phyloP scores from a whole-genome alignment of 1,140 invertebrate genomes.

The Drosophila kohkoa region DNA sequence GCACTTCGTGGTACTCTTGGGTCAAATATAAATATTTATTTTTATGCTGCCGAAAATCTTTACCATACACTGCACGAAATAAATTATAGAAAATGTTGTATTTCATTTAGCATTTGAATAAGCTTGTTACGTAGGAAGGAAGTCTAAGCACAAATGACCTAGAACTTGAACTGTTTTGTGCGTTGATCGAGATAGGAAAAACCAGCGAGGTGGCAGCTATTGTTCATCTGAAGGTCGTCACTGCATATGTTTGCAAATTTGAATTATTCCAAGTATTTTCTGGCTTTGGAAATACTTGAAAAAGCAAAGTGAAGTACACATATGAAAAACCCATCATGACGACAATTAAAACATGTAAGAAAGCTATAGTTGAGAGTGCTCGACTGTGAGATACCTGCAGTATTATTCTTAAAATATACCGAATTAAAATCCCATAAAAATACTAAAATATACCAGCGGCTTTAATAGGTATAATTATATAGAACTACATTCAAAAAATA shows the following conservation, averaged over 20 bases:
- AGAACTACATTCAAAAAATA: no score
- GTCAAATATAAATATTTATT: neutral
- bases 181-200: slow-evolving; percentile 38
- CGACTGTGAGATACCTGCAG: no score
- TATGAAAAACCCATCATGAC: neutral
- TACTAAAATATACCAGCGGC: no score
- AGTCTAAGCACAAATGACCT: slow-evolving; percentile 67
- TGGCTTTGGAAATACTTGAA: neutral
- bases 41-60: neutral
- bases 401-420: no score
- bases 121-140: slow-evolving; percentile 46
- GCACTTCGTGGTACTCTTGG: slow-evolving; percentile 10
- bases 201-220: slow-evolving; percentile 15
- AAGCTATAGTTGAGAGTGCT: no score
- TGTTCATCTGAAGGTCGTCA: slow-evolving; percentile 7
- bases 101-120: slow-evolving; percentile 33
- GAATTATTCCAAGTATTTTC: slow-evolving; percentile 3
- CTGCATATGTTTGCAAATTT: slow-evolving; percentile 3
- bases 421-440: no score
- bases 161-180: slow-evolving; percentile 69
- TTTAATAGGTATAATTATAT: no score
- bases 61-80: slow-evolving; percentile 14
- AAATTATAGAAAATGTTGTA: neutral
- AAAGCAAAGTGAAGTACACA: neutral
- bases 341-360: no score